Evolutionary conservation across 2,113 vertebrate species (phyloP).

Genomic region (Lagenorhynchus albirostris): DNA sequence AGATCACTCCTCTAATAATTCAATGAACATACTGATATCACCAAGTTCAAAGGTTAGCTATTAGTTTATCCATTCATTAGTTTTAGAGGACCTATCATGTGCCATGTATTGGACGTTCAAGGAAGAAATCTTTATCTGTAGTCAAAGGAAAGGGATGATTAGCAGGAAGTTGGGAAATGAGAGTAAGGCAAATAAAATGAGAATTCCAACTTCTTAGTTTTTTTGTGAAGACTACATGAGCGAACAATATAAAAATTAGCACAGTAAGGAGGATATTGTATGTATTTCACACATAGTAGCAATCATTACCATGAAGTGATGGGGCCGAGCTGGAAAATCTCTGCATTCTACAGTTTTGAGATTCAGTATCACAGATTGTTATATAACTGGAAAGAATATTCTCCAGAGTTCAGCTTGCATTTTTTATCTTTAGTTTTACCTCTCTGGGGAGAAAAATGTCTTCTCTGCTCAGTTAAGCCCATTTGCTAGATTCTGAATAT

Average conservation of each 20-base stretch:
- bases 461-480: slow-evolving; percentile 43
- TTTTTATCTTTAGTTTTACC: slow-evolving; percentile 21
- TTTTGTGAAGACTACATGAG: background rate
- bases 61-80: background rate
- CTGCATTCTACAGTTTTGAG: background rate
- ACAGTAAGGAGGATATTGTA: background rate
- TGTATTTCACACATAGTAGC: background rate
- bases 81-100: background rate
- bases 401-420: background rate
- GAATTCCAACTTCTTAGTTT: background rate
- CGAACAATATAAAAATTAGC: background rate
- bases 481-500: slow-evolving; percentile 51
- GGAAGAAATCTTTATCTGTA: background rate
- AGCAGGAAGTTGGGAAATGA: background rate
- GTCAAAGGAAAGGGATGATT: background rate
- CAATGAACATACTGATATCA: background rate
- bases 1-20: background rate
- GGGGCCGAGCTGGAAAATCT: background rate
- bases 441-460: slow-evolving; percentile 7
- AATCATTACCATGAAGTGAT: background rate
- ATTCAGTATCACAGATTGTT: background rate
- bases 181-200: background rate
- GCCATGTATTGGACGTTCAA: background rate
- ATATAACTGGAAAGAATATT: background rate
- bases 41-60: background rate